Evolutionary conservation across 2,888 invertebrate species (phyloP), one percentile per base, ranked within the genome.

Genomic region (Drosophila dives): DNA sequence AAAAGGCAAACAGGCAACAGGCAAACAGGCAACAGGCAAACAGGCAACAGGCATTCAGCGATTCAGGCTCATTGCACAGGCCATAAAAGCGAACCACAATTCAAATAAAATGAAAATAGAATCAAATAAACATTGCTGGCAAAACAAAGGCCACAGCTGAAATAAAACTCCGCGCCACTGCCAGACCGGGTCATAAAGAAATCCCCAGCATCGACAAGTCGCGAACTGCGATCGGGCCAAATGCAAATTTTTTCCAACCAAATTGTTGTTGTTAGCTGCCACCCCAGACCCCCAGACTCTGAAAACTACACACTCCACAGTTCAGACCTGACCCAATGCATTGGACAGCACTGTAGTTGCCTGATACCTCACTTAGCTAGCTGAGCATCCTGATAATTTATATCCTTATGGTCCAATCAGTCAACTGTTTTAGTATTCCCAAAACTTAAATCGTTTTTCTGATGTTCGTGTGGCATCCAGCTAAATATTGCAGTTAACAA

Each of bases 31-130:
- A 48, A 29, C 58, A 34, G 53, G 45, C 56, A 20, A 32, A 36
- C 17, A 26, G 65, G 12, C 53, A 20, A 17, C 26, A 15, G 4
- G 26, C 29, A 49, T 53, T 53, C 34, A 33, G 33, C 50, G n/a
- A 61, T 38, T 54, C 55, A 32, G 20, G 55, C 76, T 80, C 72
- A 76, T 77, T 77, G 81, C 78, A 66, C 59, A 51, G 82, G 80
- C 85, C 85, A 86, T 86, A 86, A 86, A 86, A 89, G 90, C 87
- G 75, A 69, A 85, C 66, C 89, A 89, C 85, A 85, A 85, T 85
- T 89, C 89, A 87, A 89, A 85, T 89, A 85, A 85, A 87, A 85
- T 89, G 85, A 89, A 86, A 89, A 89, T 87, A 89, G 85, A 89
- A 86, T 86, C 85, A 86, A 86, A 86, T 86, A 86, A 86, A 86